phyloP scores from a whole-genome alignment of 2,888 invertebrate species.

The Lathronympha strigana region DNA sequence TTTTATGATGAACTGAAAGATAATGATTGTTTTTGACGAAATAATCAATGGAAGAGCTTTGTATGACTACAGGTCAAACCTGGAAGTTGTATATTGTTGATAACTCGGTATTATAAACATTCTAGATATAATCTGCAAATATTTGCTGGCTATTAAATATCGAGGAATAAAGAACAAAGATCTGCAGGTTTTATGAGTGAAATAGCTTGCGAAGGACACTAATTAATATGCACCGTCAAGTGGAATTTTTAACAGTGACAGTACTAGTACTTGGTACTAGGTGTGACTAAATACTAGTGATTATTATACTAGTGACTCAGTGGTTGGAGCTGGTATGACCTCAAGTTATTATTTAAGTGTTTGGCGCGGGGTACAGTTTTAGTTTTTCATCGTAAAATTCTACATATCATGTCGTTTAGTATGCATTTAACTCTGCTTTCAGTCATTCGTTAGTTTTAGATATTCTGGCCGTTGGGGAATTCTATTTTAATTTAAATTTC shows the following conservation, averaged over 20 bases:
- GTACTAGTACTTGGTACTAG: slow-evolving; percentile 2
- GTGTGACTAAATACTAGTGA: slow-evolving; percentile 11
- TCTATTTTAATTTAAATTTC: not conserved
- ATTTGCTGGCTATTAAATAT: not conserved
- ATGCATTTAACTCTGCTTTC: slow-evolving; percentile 59
- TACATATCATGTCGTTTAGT: slow-evolving; percentile 51
- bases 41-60: not conserved
- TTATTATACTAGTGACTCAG: slow-evolving; percentile 17
- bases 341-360: slow-evolving; percentile 34
- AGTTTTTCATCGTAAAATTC: slow-evolving; percentile 20
- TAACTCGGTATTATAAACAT: not conserved
- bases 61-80: not conserved
- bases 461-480: slow-evolving; percentile 6
- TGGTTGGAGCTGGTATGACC: slow-evolving; percentile 20
- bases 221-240: slow-evolving; percentile 10
- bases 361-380: slow-evolving; percentile 33
- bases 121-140: not conserved
- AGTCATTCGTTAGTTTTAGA: slow-evolving; percentile 16
- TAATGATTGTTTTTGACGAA: not conserved
- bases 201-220: not conserved
- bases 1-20: not conserved
- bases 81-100: not conserved
- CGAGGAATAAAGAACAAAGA: not conserved
- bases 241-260: slow-evolving; percentile 10
- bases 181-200: not conserved